Evolutionary conservation across 2,113 vertebrate species (phyloP), one percentile per base, ranked within the genome.

Genomic region (Carollia perspicillata): DNA sequence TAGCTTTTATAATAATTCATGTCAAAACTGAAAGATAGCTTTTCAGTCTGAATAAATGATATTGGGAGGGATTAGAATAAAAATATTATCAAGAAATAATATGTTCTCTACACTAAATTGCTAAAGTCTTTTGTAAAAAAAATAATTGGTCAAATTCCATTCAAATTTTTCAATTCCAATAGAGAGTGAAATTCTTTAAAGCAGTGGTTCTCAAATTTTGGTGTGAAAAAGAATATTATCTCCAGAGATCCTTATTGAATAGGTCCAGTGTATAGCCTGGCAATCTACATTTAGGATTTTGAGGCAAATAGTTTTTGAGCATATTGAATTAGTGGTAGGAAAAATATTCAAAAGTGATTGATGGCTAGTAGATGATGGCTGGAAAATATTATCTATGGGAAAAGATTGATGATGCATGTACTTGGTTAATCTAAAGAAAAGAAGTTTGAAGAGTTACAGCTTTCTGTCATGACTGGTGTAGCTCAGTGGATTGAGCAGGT

Each of bases 1-100:
- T 88, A 94, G 78, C 92, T 93, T 96, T 88, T 80, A 47, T 90
- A 75, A 68, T 28, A 90, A 75, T 23, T 78, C 53, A 74, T 65
- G 65, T 75, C 37, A 93, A 95, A 89, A 78, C 28, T 90, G 72
- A 89, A 84, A 84, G 8, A 49, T 35, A 69, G 6, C n/a, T 89
- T 89, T 78, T 68, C 16, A 72, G 44, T 66, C 71, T 91, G 35
- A 92, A 33, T 87, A 66, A 93, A 83, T 80, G 5, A 81, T 66
- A 74, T 44, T 93, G 3, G 40, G n/a, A 91, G 47, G 11, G 9
- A 96, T 65, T 88, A 63, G 4, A 93, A 95, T 71, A 95, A 93
- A 78, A 28, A 40, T 89, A 66, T 95, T 74, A 79, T 89, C 79
- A 72, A 81, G 63, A 94, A 92, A 81, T 79, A 83, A 35, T 77